Base-by-base conservation (phyloP, 2,113 vertebrate genomes). In the Diadophis punctatus region DNA sequence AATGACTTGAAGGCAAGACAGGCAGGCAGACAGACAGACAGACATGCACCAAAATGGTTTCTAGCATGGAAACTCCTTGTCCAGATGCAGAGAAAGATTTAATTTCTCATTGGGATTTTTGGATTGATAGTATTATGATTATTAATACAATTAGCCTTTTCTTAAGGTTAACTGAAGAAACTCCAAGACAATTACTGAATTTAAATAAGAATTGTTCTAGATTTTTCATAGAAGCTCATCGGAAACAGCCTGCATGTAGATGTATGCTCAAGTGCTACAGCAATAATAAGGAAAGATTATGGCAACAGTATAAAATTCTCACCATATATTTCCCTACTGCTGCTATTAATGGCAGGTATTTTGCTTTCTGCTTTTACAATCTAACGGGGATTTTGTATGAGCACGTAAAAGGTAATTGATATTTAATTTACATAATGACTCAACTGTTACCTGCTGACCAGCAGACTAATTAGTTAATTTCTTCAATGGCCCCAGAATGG, bases 391-490 rank as follows among this genome's bases (percentile, higher is more conserved):
- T 46, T 89, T n/a, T 68, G 11, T 30, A 39, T 89, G 55, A 55
- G 16, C 25, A 46, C 1, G 39, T 80, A 27, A 84, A 56, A 55
- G 30, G 11, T 84, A 74, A 85, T 51, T 51, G 63, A 10, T 46
- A 74, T 90, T 16, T 48, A 87, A 86, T 92, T 68, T 93, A 91
- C 92, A 80, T n/a, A 63, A 86, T 88, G 20, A 88, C 2, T 48
- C 87, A 49, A 90, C 74, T 16, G 87, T 85, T 20, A 46, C 52
- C 88, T 43, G 94, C 30, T 92, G 51, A 56, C 84, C 93, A 58
- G 88, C 89, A 43, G 88, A 85, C 46, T 92, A 91, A 85, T 80
- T 86, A 91, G 58, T 48, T 89, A 14, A 89, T 46, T 87, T 30
- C 27, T 87, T 49, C 25, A 87, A 23, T 51, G 86, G 25, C 7